Base-by-base conservation (phyloP, 2,888 invertebrate genomes). In the Phlogophora meticulosa region DNA sequence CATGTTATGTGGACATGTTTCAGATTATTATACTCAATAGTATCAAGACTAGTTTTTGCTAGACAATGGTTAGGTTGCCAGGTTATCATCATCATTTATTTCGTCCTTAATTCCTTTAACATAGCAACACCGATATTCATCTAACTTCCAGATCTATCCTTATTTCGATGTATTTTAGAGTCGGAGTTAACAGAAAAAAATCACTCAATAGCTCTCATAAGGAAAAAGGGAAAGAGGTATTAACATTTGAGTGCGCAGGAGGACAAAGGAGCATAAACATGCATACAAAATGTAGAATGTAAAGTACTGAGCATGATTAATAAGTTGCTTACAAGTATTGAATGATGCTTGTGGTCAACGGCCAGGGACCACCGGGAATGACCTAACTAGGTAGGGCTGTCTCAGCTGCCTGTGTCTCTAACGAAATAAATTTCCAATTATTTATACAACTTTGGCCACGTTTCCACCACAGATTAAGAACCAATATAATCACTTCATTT, bases 211-310 rank as follows among this genome's bases (percentile, higher is more conserved):
- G 17, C 15, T 62, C 52, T 52, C 15, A 10, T 17, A 40, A 24
- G 58, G 40, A 43, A 52, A 61, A 46, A 70, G 43, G 58, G 40
- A 43, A 52, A 61, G 43, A 70, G 43, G 60, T 52, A 56, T 51
- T 46, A 38, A 42, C 4, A 43, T 46, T 28, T 42, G 49, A 40
- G 49, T 38, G 32, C 43, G 45, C 48, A 40, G 7, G 20, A 65
- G 70, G 72, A 82, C 82, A 82, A 82, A 72, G 52, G 66, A 49
- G 9, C 59, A 80, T 82, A 78, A 82, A 82, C 49, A 46, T 36
- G 61, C 17, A 46, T 64, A 51, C 40, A 62, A 43, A 71, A 45
- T 51, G 78, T 60, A 63, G 20, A 58, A 55, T 53, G 70, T 71
- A 62, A 72, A 69, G 67, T 76, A 61, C 72, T 28, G 48, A 45